These are phyloP conservation scores for Tiliacea citrago DNA, from an alignment of 2,888 invertebrate genomes.

Conservation along the genomic window DNA sequence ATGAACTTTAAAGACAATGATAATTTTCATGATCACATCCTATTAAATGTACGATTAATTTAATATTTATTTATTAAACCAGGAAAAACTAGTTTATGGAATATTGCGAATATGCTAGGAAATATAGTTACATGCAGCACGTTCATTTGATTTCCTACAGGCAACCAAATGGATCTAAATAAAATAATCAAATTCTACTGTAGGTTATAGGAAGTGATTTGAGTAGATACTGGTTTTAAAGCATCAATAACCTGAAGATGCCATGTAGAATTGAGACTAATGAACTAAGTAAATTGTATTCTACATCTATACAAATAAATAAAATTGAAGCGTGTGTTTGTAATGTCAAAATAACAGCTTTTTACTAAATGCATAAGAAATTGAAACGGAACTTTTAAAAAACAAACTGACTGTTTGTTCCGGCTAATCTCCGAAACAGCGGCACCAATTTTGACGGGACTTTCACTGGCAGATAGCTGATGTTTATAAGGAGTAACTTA, in stretches of 20 bases:
- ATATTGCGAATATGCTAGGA: not conserved
- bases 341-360: no score
- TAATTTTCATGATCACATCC: not conserved
- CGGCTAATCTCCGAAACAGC: no score
- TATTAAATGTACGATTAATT: not conserved
- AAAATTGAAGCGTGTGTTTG: no score
- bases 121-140: not conserved
- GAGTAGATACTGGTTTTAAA: not conserved
- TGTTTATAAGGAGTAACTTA: no score
- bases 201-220: not conserved
- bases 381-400: no score
- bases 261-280: not conserved
- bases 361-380: no score
- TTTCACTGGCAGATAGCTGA: no score
- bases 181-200: not conserved
- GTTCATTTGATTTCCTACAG: not conserved
- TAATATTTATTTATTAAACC: not conserved
- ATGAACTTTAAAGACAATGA: slow-evolving; percentile 7
- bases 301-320: no score
- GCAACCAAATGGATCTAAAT: not conserved
- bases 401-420: no score
- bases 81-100: not conserved
- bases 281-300: not conserved
- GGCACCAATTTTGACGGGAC: no score
- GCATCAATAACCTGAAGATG: not conserved